A percentile compares a stretch with the other conserved stretches of the same genome.
phyloP scores from a whole-genome alignment of 2,797 vertebrate species.

The Silurus aristotelis region DNA sequence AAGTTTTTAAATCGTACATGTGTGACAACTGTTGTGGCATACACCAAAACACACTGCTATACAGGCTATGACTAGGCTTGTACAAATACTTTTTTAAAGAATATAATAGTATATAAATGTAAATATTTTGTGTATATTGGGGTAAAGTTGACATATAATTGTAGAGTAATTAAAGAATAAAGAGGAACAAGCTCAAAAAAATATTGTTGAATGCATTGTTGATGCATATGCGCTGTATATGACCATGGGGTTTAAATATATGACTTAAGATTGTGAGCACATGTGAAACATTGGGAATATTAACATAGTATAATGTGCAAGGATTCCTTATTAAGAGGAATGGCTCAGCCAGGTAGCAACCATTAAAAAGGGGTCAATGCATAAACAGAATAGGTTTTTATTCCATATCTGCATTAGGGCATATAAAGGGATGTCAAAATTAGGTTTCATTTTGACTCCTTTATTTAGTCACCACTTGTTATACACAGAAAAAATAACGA shows the following conservation, averaged over 20 bases:
- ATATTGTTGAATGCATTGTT: neutral
- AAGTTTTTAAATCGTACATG: slow-evolving; percentile 8
- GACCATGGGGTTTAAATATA: neutral
- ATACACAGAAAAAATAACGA: neutral
- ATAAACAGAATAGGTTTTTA: neutral
- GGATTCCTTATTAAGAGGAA: neutral
- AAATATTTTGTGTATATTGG: neutral
- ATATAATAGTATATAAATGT: neutral
- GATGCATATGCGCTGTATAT: neutral
- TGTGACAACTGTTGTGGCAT: neutral
- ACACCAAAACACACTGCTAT: neutral
- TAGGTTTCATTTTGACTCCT: neutral
- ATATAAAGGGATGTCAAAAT: neutral
- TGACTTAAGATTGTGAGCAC: neutral
- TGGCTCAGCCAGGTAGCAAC: neutral
- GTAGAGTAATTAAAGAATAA: neutral
- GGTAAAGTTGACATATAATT: neutral
- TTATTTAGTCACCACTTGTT: neutral
- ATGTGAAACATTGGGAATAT: neutral
- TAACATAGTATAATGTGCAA: neutral
- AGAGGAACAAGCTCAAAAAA: neutral
- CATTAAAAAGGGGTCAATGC: slow-evolving; percentile 4
- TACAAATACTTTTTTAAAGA: neutral
- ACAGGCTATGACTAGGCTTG: neutral
- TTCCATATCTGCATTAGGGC: neutral